Percentiles rank a stretch among this genome's conserved stretches.
Evolutionary conservation across 2,888 invertebrate species (phyloP).

Genomic region (Lasius platythorax): DNA sequence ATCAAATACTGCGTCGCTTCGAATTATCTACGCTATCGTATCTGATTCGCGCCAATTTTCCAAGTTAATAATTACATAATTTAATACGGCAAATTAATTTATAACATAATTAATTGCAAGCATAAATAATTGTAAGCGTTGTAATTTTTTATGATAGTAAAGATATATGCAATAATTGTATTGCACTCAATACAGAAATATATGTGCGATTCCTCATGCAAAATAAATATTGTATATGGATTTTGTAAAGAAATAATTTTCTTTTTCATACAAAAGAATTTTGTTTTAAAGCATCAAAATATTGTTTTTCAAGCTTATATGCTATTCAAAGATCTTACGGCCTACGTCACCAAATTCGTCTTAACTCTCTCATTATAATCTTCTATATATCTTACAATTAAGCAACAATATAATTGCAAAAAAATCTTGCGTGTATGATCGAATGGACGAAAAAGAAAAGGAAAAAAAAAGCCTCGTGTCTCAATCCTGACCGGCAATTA

Average conservation of each 20-base stretch:
- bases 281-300: too few species aligned
- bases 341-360: too few species aligned
- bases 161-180: background rate
- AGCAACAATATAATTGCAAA: conserved; percentile 9
- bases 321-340: too few species aligned
- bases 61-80: conserved; percentile 10
- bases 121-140: background rate
- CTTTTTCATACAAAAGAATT: background rate
- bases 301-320: too few species aligned
- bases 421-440: background rate
- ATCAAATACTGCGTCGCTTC: background rate
- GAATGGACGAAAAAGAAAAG: background rate
- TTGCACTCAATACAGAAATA: background rate
- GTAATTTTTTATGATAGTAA: background rate
- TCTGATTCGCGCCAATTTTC: background rate
- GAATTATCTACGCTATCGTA: background rate
- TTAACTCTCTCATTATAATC: too few species aligned
- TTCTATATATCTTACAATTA: background rate
- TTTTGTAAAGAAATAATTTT: background rate
- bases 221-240: background rate
- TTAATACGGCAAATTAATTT: background rate
- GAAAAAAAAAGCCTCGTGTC: conserved; percentile 32
- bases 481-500: conserved; percentile 59
- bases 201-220: background rate
- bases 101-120: background rate